These are phyloP conservation scores for Chironomus striatipennis DNA, from an alignment of 1,140 invertebrate genomes.

Conservation along the genomic window DNA sequence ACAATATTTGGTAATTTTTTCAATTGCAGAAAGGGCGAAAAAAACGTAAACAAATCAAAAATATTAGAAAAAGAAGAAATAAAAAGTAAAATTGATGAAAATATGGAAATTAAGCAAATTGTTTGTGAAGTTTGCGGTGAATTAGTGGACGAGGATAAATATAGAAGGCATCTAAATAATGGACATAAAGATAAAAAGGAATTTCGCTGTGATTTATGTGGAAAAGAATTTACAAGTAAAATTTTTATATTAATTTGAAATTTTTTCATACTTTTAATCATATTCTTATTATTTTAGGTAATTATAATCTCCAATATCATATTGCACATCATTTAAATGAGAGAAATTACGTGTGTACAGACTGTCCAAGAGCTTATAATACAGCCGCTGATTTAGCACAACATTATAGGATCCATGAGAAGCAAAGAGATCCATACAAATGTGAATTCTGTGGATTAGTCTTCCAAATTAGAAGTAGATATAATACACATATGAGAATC, in stretches of 20 bases:
- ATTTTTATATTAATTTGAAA: neutral
- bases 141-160: neutral
- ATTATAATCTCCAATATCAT: neutral
- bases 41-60: slow-evolving; percentile 8
- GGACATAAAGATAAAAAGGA: neutral
- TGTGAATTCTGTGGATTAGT: neutral
- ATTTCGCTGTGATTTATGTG: neutral
- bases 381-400: neutral
- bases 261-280: neutral
- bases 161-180: neutral
- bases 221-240: neutral
- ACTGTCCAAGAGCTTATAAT: neutral
- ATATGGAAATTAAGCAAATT: neutral
- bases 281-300: neutral
- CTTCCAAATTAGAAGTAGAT: neutral
- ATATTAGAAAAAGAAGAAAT: neutral
- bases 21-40: no score
- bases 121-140: neutral
- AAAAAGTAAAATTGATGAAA: neutral
- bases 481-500: neutral
- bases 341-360: neutral
- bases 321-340: neutral
- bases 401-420: neutral
- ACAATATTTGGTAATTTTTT: no score
- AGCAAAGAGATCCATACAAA: neutral